phyloP scores from a whole-genome alignment of 2,797 vertebrate genomes.

The Zalophus californianus region DNA sequence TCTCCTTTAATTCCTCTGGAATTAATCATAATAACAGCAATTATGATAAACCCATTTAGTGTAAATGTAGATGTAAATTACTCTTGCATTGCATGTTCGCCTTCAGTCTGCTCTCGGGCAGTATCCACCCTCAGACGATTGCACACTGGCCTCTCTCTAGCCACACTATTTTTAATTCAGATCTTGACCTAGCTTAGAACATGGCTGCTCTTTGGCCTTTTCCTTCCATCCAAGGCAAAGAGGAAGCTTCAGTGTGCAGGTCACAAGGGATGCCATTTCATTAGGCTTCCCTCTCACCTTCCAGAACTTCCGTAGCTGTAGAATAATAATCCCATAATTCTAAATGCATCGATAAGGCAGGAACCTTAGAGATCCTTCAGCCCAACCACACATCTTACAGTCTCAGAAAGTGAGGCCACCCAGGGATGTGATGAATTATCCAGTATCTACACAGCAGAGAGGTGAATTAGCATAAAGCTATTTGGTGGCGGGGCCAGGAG shows the following conservation, averaged over 20 bases:
- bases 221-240: constrained; percentile 39
- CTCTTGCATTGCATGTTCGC: constrained; percentile 79
- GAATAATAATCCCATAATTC: constrained; percentile 9
- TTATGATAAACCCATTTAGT: constrained; percentile 88
- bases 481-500: neutral
- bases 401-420: neutral
- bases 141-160: constrained; percentile 67
- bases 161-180: constrained; percentile 52
- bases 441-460: neutral
- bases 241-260: constrained; percentile 33
- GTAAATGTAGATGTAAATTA: constrained; percentile 87
- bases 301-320: constrained; percentile 7
- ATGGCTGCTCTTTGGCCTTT: neutral
- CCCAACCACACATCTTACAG: neutral
- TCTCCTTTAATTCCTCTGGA: constrained; percentile 87
- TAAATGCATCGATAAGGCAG: neutral
- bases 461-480: neutral
- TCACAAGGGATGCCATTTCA: neutral
- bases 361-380: neutral
- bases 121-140: constrained; percentile 78
- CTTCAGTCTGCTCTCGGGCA: constrained; percentile 81
- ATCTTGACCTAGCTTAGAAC: neutral
- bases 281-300: constrained; percentile 34
- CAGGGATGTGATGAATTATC: neutral
- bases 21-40: constrained; percentile 88